Evolutionary conservation across 2,797 vertebrate genomes (phyloP), one percentile per base, ranked within the genome.

Genomic region (Scleropages formosus): DNA sequence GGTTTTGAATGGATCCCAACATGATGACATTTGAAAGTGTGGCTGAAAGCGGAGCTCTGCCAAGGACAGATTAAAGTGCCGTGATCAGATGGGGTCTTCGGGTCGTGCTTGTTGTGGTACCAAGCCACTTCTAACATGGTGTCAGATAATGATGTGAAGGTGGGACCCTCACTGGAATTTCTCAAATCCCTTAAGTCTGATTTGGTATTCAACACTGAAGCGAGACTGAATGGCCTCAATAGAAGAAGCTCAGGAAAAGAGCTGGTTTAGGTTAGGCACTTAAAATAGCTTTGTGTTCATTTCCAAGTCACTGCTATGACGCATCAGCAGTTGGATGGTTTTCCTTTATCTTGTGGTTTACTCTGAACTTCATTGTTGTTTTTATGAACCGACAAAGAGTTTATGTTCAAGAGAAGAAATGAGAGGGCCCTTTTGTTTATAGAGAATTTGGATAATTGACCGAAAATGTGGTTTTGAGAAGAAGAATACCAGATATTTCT

Each of bases 331-430:
- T 73, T 27, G 46, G 59, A 8, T 63, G 60, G 15, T 26, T 46
- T 10, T 62, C 20, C 60, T 46, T 24, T 18, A 8, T 24, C 22
- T 51, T 49, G 60, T 60, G 72, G 72, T 47, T 60, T 49, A 12
- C 22, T 20, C 22, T 49, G 53, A 69, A 69, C 56, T 44, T n/a
- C 31, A 26, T 11, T 56, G 56, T 39, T 60, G 56, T 59, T 61
- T 72, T 73, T 73, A 39, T 47, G 20, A 58, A 61, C 39, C 6
- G 71, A 60, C 39, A 62, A 24, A 68, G 58, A 24, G 31, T 60
- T 66, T 75, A 66, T 39, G n/a, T 73, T 60, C 68, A 71, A 47
- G 59, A 47, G n/a, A 26, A 73, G 71, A 61, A 61, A 60, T 20
- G 24, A 66, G 62, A 66, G 62, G 51, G 59, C 20, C 49, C 58